Evolutionary conservation across 2,113 vertebrate genomes (phyloP), one percentile per base, ranked within the genome.

Genomic region (Siniperca knerii): DNA sequence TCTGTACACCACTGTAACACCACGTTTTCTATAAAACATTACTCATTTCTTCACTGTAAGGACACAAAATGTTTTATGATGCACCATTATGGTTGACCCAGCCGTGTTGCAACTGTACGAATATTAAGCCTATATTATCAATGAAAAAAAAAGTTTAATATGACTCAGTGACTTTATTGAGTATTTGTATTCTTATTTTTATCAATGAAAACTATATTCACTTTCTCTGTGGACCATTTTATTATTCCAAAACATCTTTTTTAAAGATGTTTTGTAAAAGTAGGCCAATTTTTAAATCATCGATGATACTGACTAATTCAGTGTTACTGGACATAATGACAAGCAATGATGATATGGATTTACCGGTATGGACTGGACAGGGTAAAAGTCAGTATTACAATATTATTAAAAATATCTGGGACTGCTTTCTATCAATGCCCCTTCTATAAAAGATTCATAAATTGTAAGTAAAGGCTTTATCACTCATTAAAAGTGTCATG

Each of bases 51-150:
- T 29, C 1, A n/a, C 10, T 42, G 44, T 42, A 42, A 61, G 15
- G 29, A 29, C 29, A 29, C 29, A 29, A 29, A 29, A 29, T 29
- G 29, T 29, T 29, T 29, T 29, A 29, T 18, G 0, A 33, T 20
- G 2, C 46, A 3, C 2, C 37, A 20, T 21, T 60, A 29, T 21
- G 2, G 42, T 0, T 42, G 1, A 0, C 0, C 1, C 12, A 37
- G 10, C 29, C 2, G 3, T 2, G 20, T 29, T 23, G 37, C 35
- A 57, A 42, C 9, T 58, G 0, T 16, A 40, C 3, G 13, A 71
- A n/a, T 20, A 57, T 57, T 11, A 35, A 6, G 15, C 35, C 35
- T n/a, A n/a, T 42, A 25, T 25, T 18, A 55, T 20, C 33, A 55
- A n/a, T 33, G 4, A 40, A 25, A 70, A 57, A 72, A 21, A 57